Evolutionary conservation across 35 echinoderm and acorn worm species (phyloP).

Genomic region (Heliocidaris erythrogramma): DNA sequence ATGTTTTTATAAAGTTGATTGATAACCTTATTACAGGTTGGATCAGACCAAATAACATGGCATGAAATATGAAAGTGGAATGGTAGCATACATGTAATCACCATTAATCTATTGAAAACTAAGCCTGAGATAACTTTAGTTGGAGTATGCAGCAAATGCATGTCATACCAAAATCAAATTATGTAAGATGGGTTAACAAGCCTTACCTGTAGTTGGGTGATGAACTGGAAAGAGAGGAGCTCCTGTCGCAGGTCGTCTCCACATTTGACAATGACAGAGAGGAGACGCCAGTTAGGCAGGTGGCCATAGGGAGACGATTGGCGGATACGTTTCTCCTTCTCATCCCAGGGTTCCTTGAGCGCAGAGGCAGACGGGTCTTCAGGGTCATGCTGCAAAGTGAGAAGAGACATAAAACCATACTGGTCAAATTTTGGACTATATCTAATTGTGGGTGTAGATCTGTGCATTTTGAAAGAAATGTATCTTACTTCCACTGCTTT

Average conservation of each 20-base stretch:
- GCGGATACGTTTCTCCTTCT: slow-evolving; percentile 82
- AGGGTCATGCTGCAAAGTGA: slow-evolving; percentile 71
- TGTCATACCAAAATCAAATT: no score
- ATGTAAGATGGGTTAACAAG: not conserved
- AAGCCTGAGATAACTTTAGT: no score
- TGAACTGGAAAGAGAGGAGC: slow-evolving; percentile 84
- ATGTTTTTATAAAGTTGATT: not conserved
- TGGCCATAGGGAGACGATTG: slow-evolving; percentile 90
- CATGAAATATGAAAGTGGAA: no score
- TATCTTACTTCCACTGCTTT: no score
- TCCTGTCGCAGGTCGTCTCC: slow-evolving; percentile 94
- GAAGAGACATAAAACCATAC: not conserved
- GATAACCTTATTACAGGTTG: not conserved
- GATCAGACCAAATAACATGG: no score
- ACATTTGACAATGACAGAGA: slow-evolving; percentile 94
- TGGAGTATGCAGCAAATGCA: no score
- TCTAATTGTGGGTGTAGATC: no score
- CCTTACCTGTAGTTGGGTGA: slow-evolving; percentile 88
- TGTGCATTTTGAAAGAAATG: no score
- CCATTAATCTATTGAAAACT: no score
- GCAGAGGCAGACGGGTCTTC: slow-evolving; percentile 95
- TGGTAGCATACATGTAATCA: no score
- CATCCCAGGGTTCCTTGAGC: slow-evolving; percentile 95
- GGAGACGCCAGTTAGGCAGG: slow-evolving; percentile 92
- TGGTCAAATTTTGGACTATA: not conserved